A percentile compares a stretch with the other conserved stretches of the same genome.
Conservation (phyloP, 2,797 vertebrate species). For the Pogonophryne albipinna region DNA sequence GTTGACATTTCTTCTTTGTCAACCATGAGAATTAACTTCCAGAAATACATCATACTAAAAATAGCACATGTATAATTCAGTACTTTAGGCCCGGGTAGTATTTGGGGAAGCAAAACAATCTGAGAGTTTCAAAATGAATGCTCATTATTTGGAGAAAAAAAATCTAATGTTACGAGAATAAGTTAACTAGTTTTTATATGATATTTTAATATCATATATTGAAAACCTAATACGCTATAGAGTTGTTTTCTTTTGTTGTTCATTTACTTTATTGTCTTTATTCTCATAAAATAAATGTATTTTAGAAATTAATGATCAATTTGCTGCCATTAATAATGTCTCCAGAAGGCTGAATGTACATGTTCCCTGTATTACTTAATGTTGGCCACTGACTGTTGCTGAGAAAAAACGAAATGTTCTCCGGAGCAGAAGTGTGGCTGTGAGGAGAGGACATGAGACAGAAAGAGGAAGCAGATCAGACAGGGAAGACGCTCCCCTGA, state of each 20-base stretch:
- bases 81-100: too few species aligned
- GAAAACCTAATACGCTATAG: neutral
- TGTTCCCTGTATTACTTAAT: neutral
- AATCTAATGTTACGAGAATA: too few species aligned
- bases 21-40: neutral
- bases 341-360: neutral
- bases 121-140: too few species aligned
- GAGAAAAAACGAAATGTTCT: neutral
- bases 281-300: neutral
- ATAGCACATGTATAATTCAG: too few species aligned
- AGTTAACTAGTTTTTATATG: too few species aligned
- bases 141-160: too few species aligned
- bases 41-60: too few species aligned
- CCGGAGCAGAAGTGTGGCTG: conserved; percentile 3
- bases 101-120: too few species aligned
- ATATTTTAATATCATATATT: neutral
- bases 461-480: conserved; percentile 23
- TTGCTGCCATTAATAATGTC: neutral
- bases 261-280: neutral
- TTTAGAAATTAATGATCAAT: neutral
- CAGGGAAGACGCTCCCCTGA: conserved; percentile 24
- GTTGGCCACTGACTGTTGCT: neutral
- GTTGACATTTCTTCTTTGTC: neutral
- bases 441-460: neutral
- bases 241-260: neutral